These are phyloP conservation scores for Ramphastos sulfuratus DNA, from an alignment of 2,113 vertebrate species.

Conservation along the genomic window DNA sequence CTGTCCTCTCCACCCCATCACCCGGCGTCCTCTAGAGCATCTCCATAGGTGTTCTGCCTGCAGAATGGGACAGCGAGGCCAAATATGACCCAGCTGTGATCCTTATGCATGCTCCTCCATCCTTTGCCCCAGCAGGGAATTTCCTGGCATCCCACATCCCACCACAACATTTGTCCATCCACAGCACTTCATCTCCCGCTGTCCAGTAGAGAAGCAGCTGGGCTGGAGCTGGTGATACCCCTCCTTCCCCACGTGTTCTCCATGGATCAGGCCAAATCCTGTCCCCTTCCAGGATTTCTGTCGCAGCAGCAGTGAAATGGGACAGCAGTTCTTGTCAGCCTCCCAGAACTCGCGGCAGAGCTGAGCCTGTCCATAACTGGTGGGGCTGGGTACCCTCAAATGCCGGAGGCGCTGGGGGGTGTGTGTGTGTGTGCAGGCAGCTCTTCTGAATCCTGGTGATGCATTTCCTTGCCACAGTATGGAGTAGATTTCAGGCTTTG, in stretches of 20 bases:
- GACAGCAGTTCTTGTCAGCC: background rate
- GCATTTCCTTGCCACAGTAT: background rate
- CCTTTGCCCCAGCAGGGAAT: background rate
- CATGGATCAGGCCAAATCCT: background rate
- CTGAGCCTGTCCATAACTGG: background rate
- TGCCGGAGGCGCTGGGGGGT: background rate
- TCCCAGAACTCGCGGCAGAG: rapidly evolving
- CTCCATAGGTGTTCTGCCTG: background rate
- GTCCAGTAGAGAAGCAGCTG: background rate
- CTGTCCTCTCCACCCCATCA: background rate
- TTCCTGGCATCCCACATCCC: background rate
- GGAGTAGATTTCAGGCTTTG: background rate
- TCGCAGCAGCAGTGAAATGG: background rate
- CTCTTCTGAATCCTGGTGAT: rapidly evolving
- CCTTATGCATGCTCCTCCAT: background rate
- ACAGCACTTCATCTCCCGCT: background rate
- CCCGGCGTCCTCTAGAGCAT: background rate
- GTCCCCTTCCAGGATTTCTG: background rate
- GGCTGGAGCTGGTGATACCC: background rate
- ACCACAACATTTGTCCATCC: background rate
- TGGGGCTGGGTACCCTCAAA: background rate
- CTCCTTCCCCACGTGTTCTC: background rate
- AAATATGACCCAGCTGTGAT: background rate
- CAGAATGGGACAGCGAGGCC: background rate
- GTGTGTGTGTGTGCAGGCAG: no score